Base-by-base conservation (phyloP, 1,140 invertebrate genomes). In the Drosophila rhopaloa region DNA sequence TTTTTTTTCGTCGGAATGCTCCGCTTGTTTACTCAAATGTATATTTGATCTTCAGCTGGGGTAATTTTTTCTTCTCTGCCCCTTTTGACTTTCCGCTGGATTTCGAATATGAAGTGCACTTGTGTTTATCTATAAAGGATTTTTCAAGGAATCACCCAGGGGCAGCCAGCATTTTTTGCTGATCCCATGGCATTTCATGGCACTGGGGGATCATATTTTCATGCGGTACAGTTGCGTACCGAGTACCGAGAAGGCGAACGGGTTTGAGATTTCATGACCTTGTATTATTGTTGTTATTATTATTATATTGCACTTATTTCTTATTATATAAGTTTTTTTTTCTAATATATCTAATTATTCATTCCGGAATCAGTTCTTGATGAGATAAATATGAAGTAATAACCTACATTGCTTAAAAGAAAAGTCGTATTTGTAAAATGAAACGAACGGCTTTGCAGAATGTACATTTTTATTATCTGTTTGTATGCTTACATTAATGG, bases 11-110 rank as follows among this genome's bases (percentile, higher is more conserved):
- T 56, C 72, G 84, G 83, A 88, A 88, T 88, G 76, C 72, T 46
- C 47, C 38, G 79, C 80, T 83, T 88, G 83, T 88, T 88, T 88
- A 88, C 84, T 83, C 76, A 80, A 88, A 83, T 83, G 79, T 79
- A 60, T 88, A 88, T 89, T 88, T 83, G 83, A 86, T 86, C 84
- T 82, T 50, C 67, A 50, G 50, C 58, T 71, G 57, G 66, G 55
- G 59, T 71, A 56, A 40, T 47, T 71, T 72, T 57, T 57, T 62
- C 57, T 29, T 14, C 40, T 51, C 63, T 70, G 65, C 56, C 62
- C 55, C 50, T 16, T 9, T 48, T 56, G 14, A 46, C 62, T 29
- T 14, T 16, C 41, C 57, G 32, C 65, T n/a, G 16, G 16, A 40
- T 43, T 53, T 41, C 37, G 44, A 38, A 47, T 43, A 61, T 50